Evolutionary conservation across 2,888 invertebrate species (phyloP), one percentile per base, ranked within the genome.

Genomic region (Ommatoiulus sabulosus): DNA sequence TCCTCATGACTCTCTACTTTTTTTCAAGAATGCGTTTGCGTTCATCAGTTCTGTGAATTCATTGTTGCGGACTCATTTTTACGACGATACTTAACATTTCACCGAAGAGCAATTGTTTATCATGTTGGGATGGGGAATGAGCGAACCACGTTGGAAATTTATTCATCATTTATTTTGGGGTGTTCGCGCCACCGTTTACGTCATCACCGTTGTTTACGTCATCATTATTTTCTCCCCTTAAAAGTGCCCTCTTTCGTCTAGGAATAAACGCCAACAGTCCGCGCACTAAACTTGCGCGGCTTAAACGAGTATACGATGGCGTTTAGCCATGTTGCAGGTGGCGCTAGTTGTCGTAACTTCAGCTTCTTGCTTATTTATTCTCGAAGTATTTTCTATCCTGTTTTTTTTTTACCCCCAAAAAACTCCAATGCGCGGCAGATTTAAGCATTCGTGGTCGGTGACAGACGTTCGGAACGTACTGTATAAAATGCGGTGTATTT

Each of bases 151-250:
- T 10, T 72, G 72, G 72, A 72, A 72, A 72, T 72, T 72, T 72
- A 72, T 72, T 72, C 72, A 72, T 72, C 72, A 72, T 72, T 72
- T 72, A 72, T 72, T 72, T 72, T 72, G 72, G 72, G 72, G 20
- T 72, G 72, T 72, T 72, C 72, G 72, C 72, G 20, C 72, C 20
- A 24, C 72, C 72, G 72, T 72, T 72, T 72, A 72, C 72, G 72
- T 72, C 72, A 72, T 72, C 72, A 20, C 72, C 72, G 72, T 72
- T 72, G 72, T 72, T 72, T 72, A 72, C 72, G 72, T 72, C 72
- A 72, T 72, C 72, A 72, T 72, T 72, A 72, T 72, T 72, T 72
- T 72, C 72, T 72, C 72, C 72, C 72, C 72, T 20, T 72, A 72
- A 72, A 72, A 72, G 20, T 72, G 20, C 72, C 72, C 20, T 72